Evolutionary conservation across 2,797 vertebrate genomes (phyloP).

Genomic region (Hippopotamyrus pictus): DNA sequence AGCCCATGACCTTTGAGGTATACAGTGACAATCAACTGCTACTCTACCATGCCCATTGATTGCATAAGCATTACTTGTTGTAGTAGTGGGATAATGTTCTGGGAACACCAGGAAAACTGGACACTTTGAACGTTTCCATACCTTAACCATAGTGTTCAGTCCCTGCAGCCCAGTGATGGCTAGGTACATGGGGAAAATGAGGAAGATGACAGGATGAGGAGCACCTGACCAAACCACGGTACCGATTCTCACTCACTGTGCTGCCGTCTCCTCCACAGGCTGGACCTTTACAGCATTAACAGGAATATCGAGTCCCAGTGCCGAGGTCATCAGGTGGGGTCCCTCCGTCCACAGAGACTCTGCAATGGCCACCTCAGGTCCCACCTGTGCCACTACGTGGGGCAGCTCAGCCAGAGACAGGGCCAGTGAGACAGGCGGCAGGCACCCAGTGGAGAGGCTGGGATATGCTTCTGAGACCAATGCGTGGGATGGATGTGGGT

Average conservation of each 20-base stretch:
- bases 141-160: not conserved
- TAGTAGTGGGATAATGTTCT: not conserved
- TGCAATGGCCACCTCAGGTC: slow-evolving; percentile 35
- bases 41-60: not conserved
- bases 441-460: slow-evolving; percentile 20
- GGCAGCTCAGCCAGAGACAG: slow-evolving; percentile 56
- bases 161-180: not conserved
- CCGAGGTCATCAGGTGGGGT: slow-evolving; percentile 50
- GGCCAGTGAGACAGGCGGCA: slow-evolving; percentile 24
- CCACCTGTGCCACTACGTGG: slow-evolving; percentile 50
- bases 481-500: not conserved
- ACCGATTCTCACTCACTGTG: slow-evolving; percentile 34
- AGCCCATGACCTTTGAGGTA: not conserved
- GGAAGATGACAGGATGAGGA: not conserved
- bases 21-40: not conserved
- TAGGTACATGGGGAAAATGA: not conserved
- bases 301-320: slow-evolving; percentile 50
- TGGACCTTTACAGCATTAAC: slow-evolving; percentile 20
- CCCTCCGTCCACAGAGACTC: slow-evolving; percentile 51
- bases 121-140: not conserved
- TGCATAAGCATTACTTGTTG: not conserved
- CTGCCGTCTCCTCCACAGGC: slow-evolving; percentile 1
- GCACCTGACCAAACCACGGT: not conserved
- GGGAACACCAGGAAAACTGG: not conserved
- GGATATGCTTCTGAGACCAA: slow-evolving; percentile 15